A percentile compares a stretch with the other conserved stretches of the same genome.
Conservation (phyloP, 2,113 vertebrate genomes). For the Chionodraco myersi region DNA sequence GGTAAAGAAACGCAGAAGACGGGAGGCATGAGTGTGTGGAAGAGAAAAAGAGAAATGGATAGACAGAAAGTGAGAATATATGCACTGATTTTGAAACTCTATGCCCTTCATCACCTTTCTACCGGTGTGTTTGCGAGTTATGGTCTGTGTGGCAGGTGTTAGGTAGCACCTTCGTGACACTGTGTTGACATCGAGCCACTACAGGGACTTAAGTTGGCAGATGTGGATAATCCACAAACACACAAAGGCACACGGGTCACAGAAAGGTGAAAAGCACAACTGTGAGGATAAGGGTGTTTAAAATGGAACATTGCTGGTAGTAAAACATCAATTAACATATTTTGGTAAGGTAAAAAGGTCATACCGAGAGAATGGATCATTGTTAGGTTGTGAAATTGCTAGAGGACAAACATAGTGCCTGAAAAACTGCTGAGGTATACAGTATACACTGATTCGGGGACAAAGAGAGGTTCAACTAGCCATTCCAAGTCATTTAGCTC, state of each 20-base stretch:
- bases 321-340: conserved; percentile 17
- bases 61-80: conserved; percentile 35
- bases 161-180: conserved; percentile 48
- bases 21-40: too few relatives aligned
- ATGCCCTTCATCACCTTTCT: conserved; percentile 18
- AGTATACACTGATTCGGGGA: conserved; percentile 27
- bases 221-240: conserved; percentile 36
- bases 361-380: background rate
- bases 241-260: conserved; percentile 36
- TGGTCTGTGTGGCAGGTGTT: conserved; percentile 33
- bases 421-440: background rate
- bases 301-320: conserved; percentile 23
- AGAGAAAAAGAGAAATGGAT: conserved; percentile 10
- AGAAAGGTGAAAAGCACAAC: conserved; percentile 39
- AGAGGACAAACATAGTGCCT: conserved; percentile 20
- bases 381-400: conserved; percentile 2
- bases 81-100: conserved; percentile 35
- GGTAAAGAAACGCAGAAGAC: too few relatives aligned
- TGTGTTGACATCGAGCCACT: conserved; percentile 46
- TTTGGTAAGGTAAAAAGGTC: conserved; percentile 12
- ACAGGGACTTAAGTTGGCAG: conserved; percentile 28
- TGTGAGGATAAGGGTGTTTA: conserved; percentile 1
- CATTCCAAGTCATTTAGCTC: conserved; percentile 19
- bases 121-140: background rate
- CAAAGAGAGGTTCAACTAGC: conserved; percentile 57